A percentile compares a stretch with the other conserved stretches of the same genome.
Conservation (phyloP, 2,113 vertebrate species). For the Xenopus tropicalis region DNA sequence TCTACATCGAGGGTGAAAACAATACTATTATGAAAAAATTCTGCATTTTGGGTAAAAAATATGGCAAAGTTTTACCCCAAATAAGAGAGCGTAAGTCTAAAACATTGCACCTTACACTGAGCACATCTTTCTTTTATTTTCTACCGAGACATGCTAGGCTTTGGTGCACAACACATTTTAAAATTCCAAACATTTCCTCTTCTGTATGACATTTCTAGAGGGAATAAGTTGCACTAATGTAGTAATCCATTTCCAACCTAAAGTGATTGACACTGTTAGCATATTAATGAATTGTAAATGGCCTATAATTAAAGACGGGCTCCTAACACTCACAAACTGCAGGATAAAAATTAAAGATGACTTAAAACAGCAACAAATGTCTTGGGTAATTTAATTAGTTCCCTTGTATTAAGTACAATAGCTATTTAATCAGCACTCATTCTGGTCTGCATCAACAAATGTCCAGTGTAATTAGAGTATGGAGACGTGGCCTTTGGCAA, state of each 20-base stretch:
- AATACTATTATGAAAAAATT: too few species aligned
- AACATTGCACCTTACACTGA: too few species aligned
- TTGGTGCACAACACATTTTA: too few species aligned
- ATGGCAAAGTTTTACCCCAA: too few species aligned
- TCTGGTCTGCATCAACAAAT: conserved; percentile 15
- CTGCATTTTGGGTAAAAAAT: too few species aligned
- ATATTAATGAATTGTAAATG: conserved; percentile 43
- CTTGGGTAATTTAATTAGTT: conserved; percentile 29
- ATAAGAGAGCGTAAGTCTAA: too few species aligned
- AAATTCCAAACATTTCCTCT: too few species aligned
- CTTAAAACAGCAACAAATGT: conserved; percentile 27
- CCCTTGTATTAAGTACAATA: conserved; percentile 13
- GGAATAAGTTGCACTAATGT: conserved; percentile 2
- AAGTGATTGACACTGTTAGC: conserved; percentile 24
- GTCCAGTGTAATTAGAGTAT: conserved; percentile 13
- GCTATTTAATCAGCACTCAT: conserved; percentile 14
- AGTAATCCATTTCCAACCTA: neutral
- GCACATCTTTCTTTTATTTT: too few species aligned
- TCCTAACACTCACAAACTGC: conserved; percentile 23
- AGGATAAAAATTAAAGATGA: conserved; percentile 26
- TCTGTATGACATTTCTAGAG: conserved; percentile 7
- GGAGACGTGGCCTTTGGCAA: too few species aligned
- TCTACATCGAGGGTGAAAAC: too few species aligned
- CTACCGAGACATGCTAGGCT: too few species aligned
- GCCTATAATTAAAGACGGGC: conserved; percentile 37